Evolutionary conservation across 2,888 invertebrate species (phyloP).

Genomic region (Coelogynopora nodosa): DNA sequence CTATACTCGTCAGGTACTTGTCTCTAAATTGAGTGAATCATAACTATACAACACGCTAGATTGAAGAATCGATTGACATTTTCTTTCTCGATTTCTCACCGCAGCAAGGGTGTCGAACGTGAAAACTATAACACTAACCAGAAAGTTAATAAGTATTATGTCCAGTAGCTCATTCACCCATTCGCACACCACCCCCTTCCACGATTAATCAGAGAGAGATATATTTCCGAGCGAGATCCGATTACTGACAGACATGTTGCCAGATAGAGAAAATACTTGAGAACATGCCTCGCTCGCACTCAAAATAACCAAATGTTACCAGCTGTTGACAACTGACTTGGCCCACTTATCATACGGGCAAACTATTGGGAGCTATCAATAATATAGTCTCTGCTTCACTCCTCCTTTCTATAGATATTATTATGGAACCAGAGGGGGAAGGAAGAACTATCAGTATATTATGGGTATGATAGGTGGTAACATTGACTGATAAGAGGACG

Average conservation of each 20-base stretch:
- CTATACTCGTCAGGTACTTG: too few relatives aligned
- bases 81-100: too few relatives aligned
- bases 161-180: background rate
- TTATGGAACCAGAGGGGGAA: too few relatives aligned
- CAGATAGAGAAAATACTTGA: background rate
- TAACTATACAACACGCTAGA: too few relatives aligned
- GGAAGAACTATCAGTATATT: too few relatives aligned
- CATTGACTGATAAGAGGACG: too few relatives aligned
- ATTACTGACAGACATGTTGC: background rate
- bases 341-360: background rate
- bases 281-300: background rate
- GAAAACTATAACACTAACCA: background rate
- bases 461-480: too few relatives aligned
- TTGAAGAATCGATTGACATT: background rate
- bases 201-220: background rate
- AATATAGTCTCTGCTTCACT: too few relatives aligned
- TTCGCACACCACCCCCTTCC: too few relatives aligned
- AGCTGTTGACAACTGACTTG: conserved; percentile 4
- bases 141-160: background rate
- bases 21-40: too few relatives aligned
- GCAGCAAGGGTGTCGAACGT: background rate
- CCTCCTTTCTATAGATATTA: too few relatives aligned
- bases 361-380: background rate
- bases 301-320: background rate
- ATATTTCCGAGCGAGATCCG: background rate